Evolutionary conservation across 2,797 vertebrate species (phyloP).

Genomic region (Parauchenoglanis ngamensis): DNA sequence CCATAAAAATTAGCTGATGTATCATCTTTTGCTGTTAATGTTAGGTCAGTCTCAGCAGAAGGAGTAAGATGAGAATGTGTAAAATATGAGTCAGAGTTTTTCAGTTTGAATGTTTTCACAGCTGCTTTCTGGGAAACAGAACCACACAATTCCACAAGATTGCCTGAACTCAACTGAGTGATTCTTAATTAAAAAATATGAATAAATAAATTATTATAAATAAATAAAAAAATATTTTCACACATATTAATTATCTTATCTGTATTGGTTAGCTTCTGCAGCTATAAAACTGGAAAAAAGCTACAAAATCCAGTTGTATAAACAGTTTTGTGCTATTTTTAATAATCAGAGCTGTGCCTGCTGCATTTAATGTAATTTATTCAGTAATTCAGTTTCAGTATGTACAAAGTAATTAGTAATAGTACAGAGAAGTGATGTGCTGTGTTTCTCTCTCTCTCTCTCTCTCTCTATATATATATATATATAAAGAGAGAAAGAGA

Average conservation of each 20-base stretch:
- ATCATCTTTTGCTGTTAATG: conserved; percentile 14
- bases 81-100: conserved; percentile 35
- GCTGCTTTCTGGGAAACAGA: conserved; percentile 36
- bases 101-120: conserved; percentile 47
- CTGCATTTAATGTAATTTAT: neutral
- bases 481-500: too few species aligned
- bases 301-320: neutral
- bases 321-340: neutral
- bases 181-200: neutral
- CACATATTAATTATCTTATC: neutral
- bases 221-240: neutral
- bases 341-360: neutral
- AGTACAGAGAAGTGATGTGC: too few species aligned
- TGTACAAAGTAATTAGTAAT: too few species aligned
- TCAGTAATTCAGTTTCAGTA: too few species aligned
- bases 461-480: too few species aligned
- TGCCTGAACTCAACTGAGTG: neutral
- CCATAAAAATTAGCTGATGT: conserved; percentile 11
- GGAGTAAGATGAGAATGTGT: conserved; percentile 27
- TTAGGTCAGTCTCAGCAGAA: conserved; percentile 26
- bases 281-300: neutral
- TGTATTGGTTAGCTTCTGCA: neutral
- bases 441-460: too few species aligned
- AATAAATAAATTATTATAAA: neutral
- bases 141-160: neutral